Conservation (phyloP, 2,888 invertebrate species). For the Eupithecia subumbrata region DNA sequence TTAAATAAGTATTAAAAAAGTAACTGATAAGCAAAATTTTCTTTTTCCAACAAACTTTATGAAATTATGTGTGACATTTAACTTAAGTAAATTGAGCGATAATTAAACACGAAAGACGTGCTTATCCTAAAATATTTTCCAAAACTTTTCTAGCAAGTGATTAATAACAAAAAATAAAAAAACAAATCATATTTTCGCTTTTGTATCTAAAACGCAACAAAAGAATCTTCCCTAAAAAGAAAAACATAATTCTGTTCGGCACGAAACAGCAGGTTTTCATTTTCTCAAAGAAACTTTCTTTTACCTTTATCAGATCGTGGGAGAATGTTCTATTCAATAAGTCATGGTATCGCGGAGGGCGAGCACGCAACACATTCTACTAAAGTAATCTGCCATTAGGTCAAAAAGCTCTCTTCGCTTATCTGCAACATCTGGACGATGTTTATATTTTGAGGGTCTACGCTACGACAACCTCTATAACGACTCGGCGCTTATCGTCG, state of each 20-base stretch:
- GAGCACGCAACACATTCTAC: slow-evolving; percentile 65
- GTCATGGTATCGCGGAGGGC: slow-evolving; percentile 57
- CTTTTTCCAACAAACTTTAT: too few species aligned
- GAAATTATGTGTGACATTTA: too few species aligned
- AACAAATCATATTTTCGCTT: slow-evolving; percentile 39
- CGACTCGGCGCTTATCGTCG: slow-evolving; percentile 76
- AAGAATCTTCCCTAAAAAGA: slow-evolving; percentile 29
- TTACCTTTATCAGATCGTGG: slow-evolving; percentile 56
- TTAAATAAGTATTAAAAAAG: neutral
- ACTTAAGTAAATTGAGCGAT: too few species aligned
- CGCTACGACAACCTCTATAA: slow-evolving; percentile 80
- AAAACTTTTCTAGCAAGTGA: neutral
- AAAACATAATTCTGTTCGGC: slow-evolving; percentile 30
- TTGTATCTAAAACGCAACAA: slow-evolving; percentile 41
- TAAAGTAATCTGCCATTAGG: slow-evolving; percentile 80
- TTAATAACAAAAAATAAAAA: slow-evolving; percentile 19
- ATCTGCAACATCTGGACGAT: slow-evolving; percentile 81
- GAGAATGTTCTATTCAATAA: slow-evolving; percentile 68
- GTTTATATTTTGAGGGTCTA: slow-evolving; percentile 82
- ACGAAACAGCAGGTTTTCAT: slow-evolving; percentile 35
- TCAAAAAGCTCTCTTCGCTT: slow-evolving; percentile 77
- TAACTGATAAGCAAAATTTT: too few species aligned
- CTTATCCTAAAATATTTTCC: neutral
- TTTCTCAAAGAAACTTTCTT: slow-evolving; percentile 44
- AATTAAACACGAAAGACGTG: too few species aligned